Evolutionary conservation across 64 coral and sea anemone genomes (phyloP), one percentile per base, ranked within the genome.

Genomic region (Catalaphyllia jardinei): DNA sequence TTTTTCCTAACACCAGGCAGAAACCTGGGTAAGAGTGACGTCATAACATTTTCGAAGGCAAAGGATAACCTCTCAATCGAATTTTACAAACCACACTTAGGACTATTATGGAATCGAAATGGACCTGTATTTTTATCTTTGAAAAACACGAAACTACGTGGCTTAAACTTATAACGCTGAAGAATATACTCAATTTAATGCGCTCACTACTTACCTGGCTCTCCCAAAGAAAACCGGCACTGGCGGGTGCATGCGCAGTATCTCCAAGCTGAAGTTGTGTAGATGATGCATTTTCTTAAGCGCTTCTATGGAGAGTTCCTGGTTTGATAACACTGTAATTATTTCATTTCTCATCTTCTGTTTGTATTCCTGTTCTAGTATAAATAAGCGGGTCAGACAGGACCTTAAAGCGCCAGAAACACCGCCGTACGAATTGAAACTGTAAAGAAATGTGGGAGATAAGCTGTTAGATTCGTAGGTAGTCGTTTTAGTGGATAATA

Each of bases 341-440:
- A 98, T 87, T 84, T 98, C 92, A 17, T 73, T 79, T 72, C 86
- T 90, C 93, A 98, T 90, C 11, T 50, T 89, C 29, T 86, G 73
- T 79, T 77, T 98, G 8, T 75, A 72, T 4, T 77, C 75, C 12
- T 72, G 28, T 55, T 98, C 95, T 6, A 92, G 55, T 13, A 94
- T 35, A 79, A 60, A 89, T 52, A 98, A 18, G 24, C 95, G 46
- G 9, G 95, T 92, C 6, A 98, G 54, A 77, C 92, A 86, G 8
- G 80, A 57, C 52, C 72, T 31, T 35, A 98, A 29, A 6, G 89
- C 78, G 25, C 95, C 95, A 71, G 92, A 71, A 31, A 89, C 80
- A 8, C 92, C 95, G n/a, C 95, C 95, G 67, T 98, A 98, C 4
- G 92, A 78, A 31, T 98, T 98, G 64, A 98, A 98, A 86, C 95